Evolutionary conservation across 2,888 invertebrate species (phyloP).

Genomic region (Drosophila paranaensis): DNA sequence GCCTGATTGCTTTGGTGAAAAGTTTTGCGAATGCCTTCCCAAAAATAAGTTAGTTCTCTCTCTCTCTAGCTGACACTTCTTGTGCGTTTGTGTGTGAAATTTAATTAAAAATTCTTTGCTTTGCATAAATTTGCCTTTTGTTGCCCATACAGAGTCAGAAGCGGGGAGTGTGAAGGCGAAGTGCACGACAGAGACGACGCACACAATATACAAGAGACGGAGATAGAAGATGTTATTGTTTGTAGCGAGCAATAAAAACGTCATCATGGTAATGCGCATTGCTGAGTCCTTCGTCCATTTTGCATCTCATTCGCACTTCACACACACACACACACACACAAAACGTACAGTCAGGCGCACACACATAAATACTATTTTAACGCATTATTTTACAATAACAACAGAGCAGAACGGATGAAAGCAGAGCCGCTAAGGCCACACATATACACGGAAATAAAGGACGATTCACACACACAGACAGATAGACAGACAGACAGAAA

Average conservation of each 20-base stretch:
- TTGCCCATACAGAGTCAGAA: slow-evolving; percentile 18
- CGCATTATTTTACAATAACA: slow-evolving; percentile 66
- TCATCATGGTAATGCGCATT: slow-evolving; percentile 57
- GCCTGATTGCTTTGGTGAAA: slow-evolving; percentile 42
- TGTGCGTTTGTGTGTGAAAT: slow-evolving; percentile 67
- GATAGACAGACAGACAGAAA: neutral
- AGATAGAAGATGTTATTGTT: slow-evolving; percentile 51
- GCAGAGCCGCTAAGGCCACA: slow-evolving; percentile 26
- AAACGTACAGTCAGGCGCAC: neutral
- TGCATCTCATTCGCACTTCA: slow-evolving; percentile 24
- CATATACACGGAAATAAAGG: slow-evolving; percentile 14
- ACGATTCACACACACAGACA: slow-evolving; percentile 14
- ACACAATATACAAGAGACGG: slow-evolving; percentile 6
- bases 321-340: slow-evolving; percentile 15
- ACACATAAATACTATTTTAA: slow-evolving; percentile 49
- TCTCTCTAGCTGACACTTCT: slow-evolving; percentile 11
- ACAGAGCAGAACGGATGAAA: slow-evolving; percentile 9
- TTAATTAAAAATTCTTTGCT: slow-evolving; percentile 77
- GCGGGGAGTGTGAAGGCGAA: neutral
- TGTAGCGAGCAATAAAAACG: slow-evolving; percentile 72
- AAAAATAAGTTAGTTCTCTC: slow-evolving; percentile 25
- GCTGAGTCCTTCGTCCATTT: slow-evolving; percentile 43
- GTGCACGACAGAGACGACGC: neutral
- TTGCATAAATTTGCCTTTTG: slow-evolving; percentile 77
- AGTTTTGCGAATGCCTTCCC: slow-evolving; percentile 28